phyloP scores from a whole-genome alignment of 2,113 vertebrate species.

The Tyto alba region DNA sequence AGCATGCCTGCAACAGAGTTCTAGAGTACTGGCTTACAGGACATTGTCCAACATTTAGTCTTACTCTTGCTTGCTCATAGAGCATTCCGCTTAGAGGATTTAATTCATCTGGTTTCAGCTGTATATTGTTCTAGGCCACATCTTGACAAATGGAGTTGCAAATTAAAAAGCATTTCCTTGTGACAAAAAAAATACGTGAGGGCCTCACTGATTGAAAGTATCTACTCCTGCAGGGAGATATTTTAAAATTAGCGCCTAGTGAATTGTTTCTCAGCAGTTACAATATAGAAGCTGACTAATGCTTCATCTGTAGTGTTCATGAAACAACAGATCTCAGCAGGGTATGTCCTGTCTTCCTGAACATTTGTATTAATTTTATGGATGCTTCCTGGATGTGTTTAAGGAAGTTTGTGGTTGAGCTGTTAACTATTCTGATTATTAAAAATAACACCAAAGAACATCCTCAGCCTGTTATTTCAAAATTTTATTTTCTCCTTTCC shows the following conservation, averaged over 20 bases:
- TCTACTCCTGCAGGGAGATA: neutral
- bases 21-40: neutral
- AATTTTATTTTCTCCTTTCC: neutral
- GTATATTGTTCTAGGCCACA: neutral
- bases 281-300: neutral
- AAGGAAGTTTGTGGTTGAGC: neutral
- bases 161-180: neutral
- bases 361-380: neutral
- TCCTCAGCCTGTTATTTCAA: neutral
- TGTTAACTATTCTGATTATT: neutral
- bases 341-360: neutral
- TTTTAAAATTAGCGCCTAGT: neutral
- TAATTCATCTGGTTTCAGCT: neutral
- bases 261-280: neutral
- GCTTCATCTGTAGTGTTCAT: neutral
- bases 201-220: neutral
- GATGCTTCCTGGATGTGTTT: neutral
- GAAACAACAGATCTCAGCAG: neutral
- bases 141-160: neutral
- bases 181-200: neutral
- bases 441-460: neutral
- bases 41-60: neutral
- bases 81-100: neutral
- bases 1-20: neutral
- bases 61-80: neutral